Base-by-base conservation (phyloP, 2,888 invertebrate species). In the Leptinotarsa rubiginosa region DNA sequence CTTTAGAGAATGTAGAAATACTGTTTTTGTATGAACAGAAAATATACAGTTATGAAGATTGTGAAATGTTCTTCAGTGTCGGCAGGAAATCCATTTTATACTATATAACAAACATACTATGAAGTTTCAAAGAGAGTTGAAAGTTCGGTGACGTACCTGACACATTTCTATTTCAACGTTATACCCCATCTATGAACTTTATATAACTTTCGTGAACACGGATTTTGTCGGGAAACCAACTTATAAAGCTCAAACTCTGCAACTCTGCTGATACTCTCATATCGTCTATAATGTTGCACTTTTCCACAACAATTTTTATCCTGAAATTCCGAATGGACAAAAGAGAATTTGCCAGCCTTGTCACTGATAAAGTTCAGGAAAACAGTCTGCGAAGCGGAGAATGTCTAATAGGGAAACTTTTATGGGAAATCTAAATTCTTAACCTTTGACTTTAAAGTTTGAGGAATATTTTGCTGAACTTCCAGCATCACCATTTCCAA, bases 371-470 rank as follows among this genome's bases (percentile, higher is more conserved):
- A 66, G 7, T 65, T n/a, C 22, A 25, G 22, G 62, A 62, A 62
- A 62, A 62, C 62, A 62, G 62, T 62, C 62, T 62, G 31, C 62
- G 10, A 62, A n/a, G n/a, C n/a, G 31, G n/a, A 22, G 31, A 62
- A 62, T 31, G 22, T 47, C 67, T 65, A 74, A 70, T 50, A 41
- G 62, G 70, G 18, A 70, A 74, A 74, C 67, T 74, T 74, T 70
- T 52, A 62, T 67, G n/a, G n/a, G 31, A 70, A 67, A 74, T 70
- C 67, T 74, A 66, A 74, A 67, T 74, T 70, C 67, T 74, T 70
- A 74, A 74, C 70, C 70, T 70, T 70, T 67, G 74, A 74, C 73
- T 73, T 65, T 69, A 20, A 67, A 74, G 64, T 74, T 74, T 50
- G 16, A n/a, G 62, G 59, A 73, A 73, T 73, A 70, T 41, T 41